Percentiles rank a stretch among this genome's conserved stretches.
phyloP scores from a whole-genome alignment of 2,888 invertebrate species.

The Parascotia fuliginaria region DNA sequence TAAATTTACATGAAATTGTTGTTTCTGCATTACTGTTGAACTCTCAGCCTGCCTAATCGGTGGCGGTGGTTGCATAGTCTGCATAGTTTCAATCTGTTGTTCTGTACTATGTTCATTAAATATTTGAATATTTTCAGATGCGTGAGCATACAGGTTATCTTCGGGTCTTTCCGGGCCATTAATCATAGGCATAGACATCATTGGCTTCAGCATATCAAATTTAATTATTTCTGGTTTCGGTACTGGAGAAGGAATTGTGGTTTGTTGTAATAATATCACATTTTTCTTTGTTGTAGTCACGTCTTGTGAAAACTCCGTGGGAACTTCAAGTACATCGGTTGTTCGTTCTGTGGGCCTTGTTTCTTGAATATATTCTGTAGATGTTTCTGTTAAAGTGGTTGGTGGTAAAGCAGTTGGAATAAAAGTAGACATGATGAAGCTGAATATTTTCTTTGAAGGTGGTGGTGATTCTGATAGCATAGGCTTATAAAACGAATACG shows the following conservation, averaged over 20 bases:
- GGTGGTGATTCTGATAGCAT: slow-evolving; percentile 72
- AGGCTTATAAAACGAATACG: slow-evolving; percentile 72
- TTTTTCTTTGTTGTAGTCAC: slow-evolving; percentile 56
- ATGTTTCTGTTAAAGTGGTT: slow-evolving; percentile 34
- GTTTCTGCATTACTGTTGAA: slow-evolving; percentile 47
- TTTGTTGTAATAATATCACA: slow-evolving; percentile 46
- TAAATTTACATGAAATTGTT: slow-evolving; percentile 57
- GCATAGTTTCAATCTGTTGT: slow-evolving; percentile 82
- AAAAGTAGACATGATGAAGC: slow-evolving; percentile 57
- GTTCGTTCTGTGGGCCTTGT: slow-evolving; percentile 55
- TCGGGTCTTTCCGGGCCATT: slow-evolving; percentile 72
- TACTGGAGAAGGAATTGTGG: slow-evolving; percentile 42
- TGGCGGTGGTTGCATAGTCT: slow-evolving; percentile 87
- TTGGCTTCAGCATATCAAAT: slow-evolving; percentile 74
- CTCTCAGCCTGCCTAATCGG: slow-evolving; percentile 56
- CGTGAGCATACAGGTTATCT: slow-evolving; percentile 77
- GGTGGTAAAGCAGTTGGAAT: slow-evolving; percentile 68
- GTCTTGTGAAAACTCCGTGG: slow-evolving; percentile 56
- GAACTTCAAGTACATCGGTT: slow-evolving; percentile 46
- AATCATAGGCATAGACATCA: slow-evolving; percentile 79
- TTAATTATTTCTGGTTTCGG: slow-evolving; percentile 55
- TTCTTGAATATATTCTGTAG: slow-evolving; percentile 41
- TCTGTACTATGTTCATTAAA: slow-evolving; percentile 64
- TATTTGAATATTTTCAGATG: slow-evolving; percentile 74
- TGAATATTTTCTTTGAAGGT: slow-evolving; percentile 58